Conservation (phyloP, 1,140 invertebrate genomes). For the Neoseiulus cucumeris region DNA sequence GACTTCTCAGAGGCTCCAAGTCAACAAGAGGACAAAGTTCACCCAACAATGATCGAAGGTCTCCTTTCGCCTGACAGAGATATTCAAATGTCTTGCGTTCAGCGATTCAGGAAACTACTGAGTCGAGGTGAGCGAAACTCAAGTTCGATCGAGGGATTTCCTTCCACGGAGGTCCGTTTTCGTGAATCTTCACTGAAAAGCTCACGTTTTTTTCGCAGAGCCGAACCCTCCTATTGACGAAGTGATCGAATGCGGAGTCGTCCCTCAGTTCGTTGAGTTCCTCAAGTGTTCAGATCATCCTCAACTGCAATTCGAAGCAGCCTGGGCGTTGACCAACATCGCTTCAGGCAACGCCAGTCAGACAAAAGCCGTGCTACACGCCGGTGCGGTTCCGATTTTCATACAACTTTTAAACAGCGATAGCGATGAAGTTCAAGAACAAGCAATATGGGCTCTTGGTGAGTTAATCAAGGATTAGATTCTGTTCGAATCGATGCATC, state of each 20-base stretch:
- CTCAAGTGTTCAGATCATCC: slow-evolving; percentile 59
- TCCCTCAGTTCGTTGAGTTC: slow-evolving; percentile 87
- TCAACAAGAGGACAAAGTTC: slow-evolving; percentile 24
- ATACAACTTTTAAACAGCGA: slow-evolving; percentile 54
- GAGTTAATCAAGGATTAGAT: neutral
- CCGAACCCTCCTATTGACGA: slow-evolving; percentile 96
- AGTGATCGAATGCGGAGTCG: slow-evolving; percentile 88
- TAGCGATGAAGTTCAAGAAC: slow-evolving; percentile 82
- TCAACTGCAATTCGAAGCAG: slow-evolving; percentile 79
- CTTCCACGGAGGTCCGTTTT: neutral
- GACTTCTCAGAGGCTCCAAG: too few relatives aligned
- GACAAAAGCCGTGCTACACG: slow-evolving; percentile 76
- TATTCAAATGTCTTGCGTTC: slow-evolving; percentile 67
- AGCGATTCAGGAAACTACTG: slow-evolving; percentile 81
- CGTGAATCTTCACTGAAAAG: neutral
- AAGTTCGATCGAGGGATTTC: neutral
- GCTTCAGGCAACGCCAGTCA: slow-evolving; percentile 87
- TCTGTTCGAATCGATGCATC: neutral
- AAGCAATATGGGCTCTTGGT: slow-evolving; percentile 23
- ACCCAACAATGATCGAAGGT: slow-evolving; percentile 53
- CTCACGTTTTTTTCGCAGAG: slow-evolving; percentile 40
- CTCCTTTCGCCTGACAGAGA: slow-evolving; percentile 58
- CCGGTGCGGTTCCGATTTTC: slow-evolving; percentile 78
- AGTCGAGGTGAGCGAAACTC: slow-evolving; percentile 37
- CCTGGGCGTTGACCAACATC: slow-evolving; percentile 94